Evolutionary conservation across 2,888 invertebrate genomes (phyloP), one percentile per base, ranked within the genome.

Genomic region (Anoplius nigerrimus): DNA sequence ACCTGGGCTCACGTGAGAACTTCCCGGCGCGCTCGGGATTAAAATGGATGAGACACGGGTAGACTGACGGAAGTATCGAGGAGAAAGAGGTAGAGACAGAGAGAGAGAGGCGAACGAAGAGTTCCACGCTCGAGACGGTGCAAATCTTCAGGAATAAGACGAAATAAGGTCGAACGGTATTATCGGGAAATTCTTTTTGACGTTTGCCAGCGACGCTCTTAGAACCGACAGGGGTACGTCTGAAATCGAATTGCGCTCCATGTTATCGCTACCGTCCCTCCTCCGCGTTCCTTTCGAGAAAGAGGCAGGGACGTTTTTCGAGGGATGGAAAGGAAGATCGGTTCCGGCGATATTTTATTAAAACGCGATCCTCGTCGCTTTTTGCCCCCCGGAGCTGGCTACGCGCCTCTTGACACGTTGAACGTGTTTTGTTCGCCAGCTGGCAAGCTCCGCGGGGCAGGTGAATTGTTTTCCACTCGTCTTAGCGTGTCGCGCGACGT

Each of bases 11-110:
- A 42, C 8, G 56, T 22, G 18, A 18, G 21, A 66, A 45, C 48
- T 69, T 42, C 48, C 58, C 34, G 34, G 34, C 8, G 73, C 69
- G 62, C 66, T 45, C 27, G 34, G 61, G 71, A 79, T 79, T 78
- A 79, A 78, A 78, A 79, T 78, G 76, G 68, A 74, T 74, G 76
- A 78, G 76, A 68, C 57, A 63, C 52, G 53, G n/a, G 56, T 15
- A 24, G 20, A n/a, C 21, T 34, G 58, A 57, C 24, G 52, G 55
- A 60, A 51, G 34, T 54, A 55, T 65, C 42, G 20, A 16, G 8
- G 34, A 13, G 53, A 1, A 24, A 34, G 42, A 21, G 48, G 42
- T 46, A 56, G 46, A 13, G 24, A 46, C 48, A 24, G 57, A 16
- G 34, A 43, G 34, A 15, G 3, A 0, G 20, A 45, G 16, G 45